These are phyloP conservation scores for Perizoma affinitatum DNA, from an alignment of 2,888 invertebrate species.

Conservation along the genomic window DNA sequence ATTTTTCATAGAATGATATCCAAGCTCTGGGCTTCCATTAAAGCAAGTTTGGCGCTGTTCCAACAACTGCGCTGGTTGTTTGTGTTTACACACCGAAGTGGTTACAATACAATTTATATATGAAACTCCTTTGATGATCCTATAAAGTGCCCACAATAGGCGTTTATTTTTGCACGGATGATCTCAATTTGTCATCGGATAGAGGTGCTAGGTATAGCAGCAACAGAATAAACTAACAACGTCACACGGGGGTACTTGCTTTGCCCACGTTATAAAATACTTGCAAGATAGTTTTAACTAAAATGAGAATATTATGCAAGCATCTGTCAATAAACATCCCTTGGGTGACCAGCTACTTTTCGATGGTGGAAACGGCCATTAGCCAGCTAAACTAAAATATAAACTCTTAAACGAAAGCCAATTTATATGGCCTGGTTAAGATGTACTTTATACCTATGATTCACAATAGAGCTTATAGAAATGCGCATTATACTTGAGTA, in stretches of 20 bases:
- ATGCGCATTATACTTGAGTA: neutral
- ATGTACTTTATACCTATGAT: too few relatives aligned
- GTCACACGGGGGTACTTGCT: conserved; percentile 6
- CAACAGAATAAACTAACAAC: neutral
- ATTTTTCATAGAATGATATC: conserved; percentile 33
- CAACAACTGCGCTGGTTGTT: conserved; percentile 44
- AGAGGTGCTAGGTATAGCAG: conserved; percentile 6
- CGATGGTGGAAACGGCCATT: too few relatives aligned
- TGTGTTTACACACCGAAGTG: conserved; percentile 55
- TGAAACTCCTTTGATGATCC: conserved; percentile 35
- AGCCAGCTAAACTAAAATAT: too few relatives aligned
- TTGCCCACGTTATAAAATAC: too few relatives aligned
- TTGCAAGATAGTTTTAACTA: too few relatives aligned
- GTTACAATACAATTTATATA: conserved; percentile 34
- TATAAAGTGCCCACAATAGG: conserved; percentile 33
- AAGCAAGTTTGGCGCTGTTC: conserved; percentile 50
- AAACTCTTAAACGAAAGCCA: too few relatives aligned
- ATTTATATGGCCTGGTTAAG: too few relatives aligned
- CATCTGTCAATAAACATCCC: too few relatives aligned
- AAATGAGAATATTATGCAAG: too few relatives aligned
- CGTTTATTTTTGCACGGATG: conserved; percentile 27
- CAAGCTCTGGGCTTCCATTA: conserved; percentile 42
- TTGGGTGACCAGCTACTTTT: too few relatives aligned
- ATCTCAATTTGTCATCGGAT: conserved; percentile 26
- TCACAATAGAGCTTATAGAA: too few relatives aligned